Percentiles rank a stretch among this genome's conserved stretches.
Conservation (phyloP, 37 sponge, comb jelly and placozoan genomes). For the Eunapius fragilis region DNA sequence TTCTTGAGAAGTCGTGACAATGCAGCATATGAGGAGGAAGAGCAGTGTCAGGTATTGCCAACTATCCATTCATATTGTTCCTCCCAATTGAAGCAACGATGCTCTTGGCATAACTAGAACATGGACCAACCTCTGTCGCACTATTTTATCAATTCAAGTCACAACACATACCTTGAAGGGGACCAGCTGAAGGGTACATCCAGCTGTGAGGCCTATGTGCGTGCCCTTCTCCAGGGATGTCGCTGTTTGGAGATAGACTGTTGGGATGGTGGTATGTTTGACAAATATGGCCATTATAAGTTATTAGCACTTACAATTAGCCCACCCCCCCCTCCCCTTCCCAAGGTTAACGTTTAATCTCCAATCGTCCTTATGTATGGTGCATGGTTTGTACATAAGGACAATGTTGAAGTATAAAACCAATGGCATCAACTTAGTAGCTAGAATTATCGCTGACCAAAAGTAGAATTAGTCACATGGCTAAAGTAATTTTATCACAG, state of each 20-base stretch:
- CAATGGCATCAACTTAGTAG: no score
- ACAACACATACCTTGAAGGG: slow-evolving; percentile 92
- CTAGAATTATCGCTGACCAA: no score
- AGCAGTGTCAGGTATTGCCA: background rate
- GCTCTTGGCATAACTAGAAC: background rate
- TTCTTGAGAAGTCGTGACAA: slow-evolving; percentile 76
- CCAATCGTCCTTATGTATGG: no score
- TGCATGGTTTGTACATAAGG: no score
- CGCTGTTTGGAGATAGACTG: slow-evolving; percentile 90
- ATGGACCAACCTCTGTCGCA: slow-evolving; percentile 92
- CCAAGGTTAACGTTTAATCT: no score
- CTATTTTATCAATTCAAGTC: slow-evolving; percentile 94
- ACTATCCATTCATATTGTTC: no score
- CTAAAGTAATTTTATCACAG: no score
- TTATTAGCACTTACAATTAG: no score
- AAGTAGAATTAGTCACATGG: no score
- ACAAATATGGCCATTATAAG: no score
- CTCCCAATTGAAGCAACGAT: no score
- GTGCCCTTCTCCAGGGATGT: slow-evolving; percentile 81
- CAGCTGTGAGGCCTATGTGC: slow-evolving; percentile 83
- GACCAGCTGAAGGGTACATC: slow-evolving; percentile 84
- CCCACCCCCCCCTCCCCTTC: background rate
- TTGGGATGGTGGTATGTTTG: slow-evolving; percentile 65
- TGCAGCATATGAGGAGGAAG: background rate
- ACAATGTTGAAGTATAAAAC: no score